Base-by-base conservation (phyloP, 2,797 vertebrate species). In the Neosilurus mollespiculum region DNA sequence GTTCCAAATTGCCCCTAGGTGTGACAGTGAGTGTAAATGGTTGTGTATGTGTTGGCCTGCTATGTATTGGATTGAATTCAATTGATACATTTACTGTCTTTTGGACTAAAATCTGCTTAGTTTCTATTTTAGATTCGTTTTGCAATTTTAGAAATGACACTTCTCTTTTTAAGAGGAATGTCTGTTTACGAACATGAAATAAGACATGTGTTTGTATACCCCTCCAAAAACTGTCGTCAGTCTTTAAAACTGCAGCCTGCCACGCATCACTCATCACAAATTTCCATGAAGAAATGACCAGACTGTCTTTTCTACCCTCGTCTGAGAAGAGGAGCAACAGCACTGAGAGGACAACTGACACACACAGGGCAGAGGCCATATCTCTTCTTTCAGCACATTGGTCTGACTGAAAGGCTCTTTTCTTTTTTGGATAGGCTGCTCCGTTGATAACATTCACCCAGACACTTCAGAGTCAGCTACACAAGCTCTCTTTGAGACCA, bases 401-500 rank as follows among this genome's bases (percentile, higher is more conserved):
- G 49, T 76, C 82, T 49, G 15, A 65, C 77, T 87, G 59, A 89
- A 90, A 85, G 86, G 56, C 66, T 43, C 80, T 78, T 85, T 89
- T 88, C 81, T 86, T 86, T 69, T 81, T 49, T 24, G 16, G 66
- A 86, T 82, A 71, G 77, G 83, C 73, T 87, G 82, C 58, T 81
- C 82, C 62, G 83, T 83, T 10, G 83, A 89, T 87, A 88, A 85
- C 83, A 81, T 89, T 87, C 83, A 73, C 77, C 54, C 65, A 54
- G 73, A 87, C 83, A 87, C 86, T 86, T 83, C 83, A 87, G 72
- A 84, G 73, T 80, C 16, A 37, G 58, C 76, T 61, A 73, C 77
- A 89, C 81, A 87, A 86, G 81, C 79, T 81, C 83, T 86, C 82
- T 88, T 89, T 88, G 84, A 85, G 83, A 51, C 18, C 51, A n/a